Evolutionary conservation across 1,140 invertebrate genomes (phyloP).

Genomic region (Hestina assimilis): DNA sequence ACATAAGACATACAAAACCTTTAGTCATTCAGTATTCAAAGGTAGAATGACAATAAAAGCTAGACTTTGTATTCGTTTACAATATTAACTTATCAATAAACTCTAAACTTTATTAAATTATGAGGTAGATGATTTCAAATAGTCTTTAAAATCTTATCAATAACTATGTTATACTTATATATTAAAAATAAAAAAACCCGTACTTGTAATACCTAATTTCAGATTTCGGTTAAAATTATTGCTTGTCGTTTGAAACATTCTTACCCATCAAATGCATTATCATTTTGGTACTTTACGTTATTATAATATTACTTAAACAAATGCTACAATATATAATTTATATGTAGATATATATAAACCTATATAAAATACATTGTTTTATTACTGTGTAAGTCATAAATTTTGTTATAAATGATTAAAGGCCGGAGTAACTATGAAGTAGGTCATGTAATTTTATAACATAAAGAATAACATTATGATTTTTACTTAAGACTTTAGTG

Average conservation of each 20-base stretch:
- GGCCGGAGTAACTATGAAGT: no score
- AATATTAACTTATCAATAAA: constrained; percentile 69
- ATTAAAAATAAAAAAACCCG: constrained; percentile 57
- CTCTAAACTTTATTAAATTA: constrained; percentile 71
- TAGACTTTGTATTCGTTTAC: constrained; percentile 66
- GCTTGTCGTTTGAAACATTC: constrained; percentile 6
- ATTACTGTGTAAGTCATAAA: no score
- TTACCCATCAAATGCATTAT: background rate
- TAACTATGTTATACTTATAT: constrained; percentile 55
- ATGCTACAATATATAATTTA: no score
- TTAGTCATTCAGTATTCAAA: constrained; percentile 55
- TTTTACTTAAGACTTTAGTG: no score
- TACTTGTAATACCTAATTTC: constrained; percentile 56
- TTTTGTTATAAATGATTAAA: no score
- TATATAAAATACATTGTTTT: no score
- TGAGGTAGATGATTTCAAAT: constrained; percentile 76
- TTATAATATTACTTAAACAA: no score
- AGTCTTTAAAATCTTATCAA: constrained; percentile 68
- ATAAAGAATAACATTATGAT: no score
- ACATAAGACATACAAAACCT: constrained; percentile 66
- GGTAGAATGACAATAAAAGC: constrained; percentile 53
- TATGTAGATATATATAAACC: no score
- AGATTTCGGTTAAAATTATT: constrained; percentile 21
- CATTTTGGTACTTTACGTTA: background rate
- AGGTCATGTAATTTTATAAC: no score